Evolutionary conservation across 2,797 vertebrate species (phyloP), one percentile per base, ranked within the genome.

Genomic region (Eutrigla gurnardus): DNA sequence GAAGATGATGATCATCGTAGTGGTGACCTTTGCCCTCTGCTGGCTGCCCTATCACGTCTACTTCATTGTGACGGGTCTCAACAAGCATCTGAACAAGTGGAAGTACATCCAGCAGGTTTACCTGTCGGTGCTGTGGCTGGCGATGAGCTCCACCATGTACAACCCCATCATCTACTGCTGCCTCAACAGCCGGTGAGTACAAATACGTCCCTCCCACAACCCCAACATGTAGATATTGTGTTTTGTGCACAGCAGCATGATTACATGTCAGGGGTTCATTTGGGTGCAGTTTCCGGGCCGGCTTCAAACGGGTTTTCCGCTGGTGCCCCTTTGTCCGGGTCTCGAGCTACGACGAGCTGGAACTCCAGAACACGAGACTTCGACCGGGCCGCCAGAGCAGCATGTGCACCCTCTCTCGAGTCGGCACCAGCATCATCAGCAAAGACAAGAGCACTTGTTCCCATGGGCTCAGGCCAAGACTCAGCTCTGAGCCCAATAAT

Each of bases 81-180:
- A 96, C 72, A 96, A 95, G 78, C 89, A 89, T 39, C 79, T 98
- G 86, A 95, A 89, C 60, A 91, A 88, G 59, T 97, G 95, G 96
- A 98, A 97, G 92, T 97, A 96, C 61, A 99, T 99, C 90, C 97
- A 98, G 85, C 97, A 99, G 90, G 95, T 99, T 71, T 99, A 98
- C 81, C 89, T 99, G 87, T 95, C 95, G 0, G 96, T 97, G 67
- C 95, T 99, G 91, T 98, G 97, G 97, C 94, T 99, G 77, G 97
- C 97, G 53, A 99, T 99, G 97, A 99, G 97, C 88, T 98, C 97
- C 18, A 98, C 97, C 42, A 99, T 99, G 97, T 98, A 99, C 92
- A 99, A 99, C 80, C 97, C 97, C 60, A 97, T 99, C 89, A 99
- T 99, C 92, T 99, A 99, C 94, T 99, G 97, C 91, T 99, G 97